Percentiles rank a stretch among this genome's conserved stretches.
Conservation (phyloP, 2,888 invertebrate species). For the Lapara coniferarum region DNA sequence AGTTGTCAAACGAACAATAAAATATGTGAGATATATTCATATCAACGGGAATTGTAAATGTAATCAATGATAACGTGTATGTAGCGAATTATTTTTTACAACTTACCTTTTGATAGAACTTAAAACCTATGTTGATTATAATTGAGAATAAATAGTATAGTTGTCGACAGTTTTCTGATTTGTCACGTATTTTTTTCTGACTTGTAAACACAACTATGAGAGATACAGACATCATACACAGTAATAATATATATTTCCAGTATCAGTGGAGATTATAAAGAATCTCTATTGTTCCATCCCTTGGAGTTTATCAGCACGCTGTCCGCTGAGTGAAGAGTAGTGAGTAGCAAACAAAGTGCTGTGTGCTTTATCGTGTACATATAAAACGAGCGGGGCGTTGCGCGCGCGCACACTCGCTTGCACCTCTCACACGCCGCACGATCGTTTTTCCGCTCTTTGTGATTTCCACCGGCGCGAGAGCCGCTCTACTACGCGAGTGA, state of each 20-base stretch:
- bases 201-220: too few relatives aligned
- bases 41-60: too few relatives aligned
- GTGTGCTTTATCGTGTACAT: conserved; percentile 65
- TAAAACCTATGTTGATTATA: too few relatives aligned
- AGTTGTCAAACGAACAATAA: not conserved
- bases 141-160: too few relatives aligned
- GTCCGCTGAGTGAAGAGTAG: not conserved
- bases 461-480: conserved; percentile 66
- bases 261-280: not conserved
- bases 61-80: too few relatives aligned
- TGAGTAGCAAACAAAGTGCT: conserved; percentile 47
- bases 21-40: not conserved
- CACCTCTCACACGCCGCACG: conserved; percentile 63
- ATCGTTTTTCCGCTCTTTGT: conserved; percentile 67
- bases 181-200: too few relatives aligned
- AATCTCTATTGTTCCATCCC: conserved; percentile 32
- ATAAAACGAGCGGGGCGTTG: conserved; percentile 65
- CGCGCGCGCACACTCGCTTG: conserved; percentile 79
- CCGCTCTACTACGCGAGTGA: conserved; percentile 67
- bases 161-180: too few relatives aligned
- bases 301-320: conserved; percentile 23
- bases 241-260: not conserved
- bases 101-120: too few relatives aligned
- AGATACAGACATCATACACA: too few relatives aligned
- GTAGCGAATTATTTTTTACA: too few relatives aligned